A percentile compares a stretch with the other conserved stretches of the same genome.
Conservation (phyloP, 1,140 invertebrate genomes). For the Sesamia nonagrioides region DNA sequence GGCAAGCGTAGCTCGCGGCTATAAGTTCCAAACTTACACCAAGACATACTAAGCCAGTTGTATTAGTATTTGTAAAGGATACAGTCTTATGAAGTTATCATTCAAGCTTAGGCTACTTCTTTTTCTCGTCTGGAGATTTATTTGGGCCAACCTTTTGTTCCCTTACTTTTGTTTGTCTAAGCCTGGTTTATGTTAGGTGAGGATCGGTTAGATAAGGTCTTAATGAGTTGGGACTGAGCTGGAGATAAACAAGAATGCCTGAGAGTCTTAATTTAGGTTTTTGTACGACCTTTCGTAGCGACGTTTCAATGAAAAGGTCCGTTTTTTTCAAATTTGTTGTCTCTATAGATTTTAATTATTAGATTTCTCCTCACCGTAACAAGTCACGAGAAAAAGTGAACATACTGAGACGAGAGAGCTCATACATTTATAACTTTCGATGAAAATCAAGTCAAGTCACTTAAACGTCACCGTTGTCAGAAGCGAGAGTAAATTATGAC, state of each 20-base stretch:
- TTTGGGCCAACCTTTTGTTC: constrained; percentile 30
- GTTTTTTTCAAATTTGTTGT: too few species aligned
- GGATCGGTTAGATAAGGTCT: constrained; percentile 4
- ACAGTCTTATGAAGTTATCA: constrained; percentile 43
- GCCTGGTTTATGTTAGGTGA: constrained; percentile 28
- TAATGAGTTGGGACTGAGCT: neutral
- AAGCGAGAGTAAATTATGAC: too few species aligned
- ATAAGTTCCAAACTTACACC: constrained; percentile 24
- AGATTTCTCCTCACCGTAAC: too few species aligned
- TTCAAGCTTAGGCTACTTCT: constrained; percentile 43
- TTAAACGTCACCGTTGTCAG: too few species aligned
- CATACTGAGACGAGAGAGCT: too few species aligned
- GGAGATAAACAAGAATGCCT: constrained; percentile 17
- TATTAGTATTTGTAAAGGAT: constrained; percentile 45
- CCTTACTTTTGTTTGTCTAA: constrained; percentile 32
- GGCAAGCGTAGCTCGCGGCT: too few species aligned
- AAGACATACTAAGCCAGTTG: constrained; percentile 3
- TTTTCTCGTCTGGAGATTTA: constrained; percentile 34
- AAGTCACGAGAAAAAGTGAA: too few species aligned
- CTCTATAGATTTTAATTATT: too few species aligned
- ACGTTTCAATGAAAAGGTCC: too few species aligned
- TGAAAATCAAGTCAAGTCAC: too few species aligned
- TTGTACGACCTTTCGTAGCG: neutral
- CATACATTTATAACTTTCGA: too few species aligned
- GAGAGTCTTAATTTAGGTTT: constrained; percentile 19